Evolutionary conservation across 2,888 invertebrate genomes (phyloP), one percentile per base, ranked within the genome.

Genomic region (Drosophila formosana): DNA sequence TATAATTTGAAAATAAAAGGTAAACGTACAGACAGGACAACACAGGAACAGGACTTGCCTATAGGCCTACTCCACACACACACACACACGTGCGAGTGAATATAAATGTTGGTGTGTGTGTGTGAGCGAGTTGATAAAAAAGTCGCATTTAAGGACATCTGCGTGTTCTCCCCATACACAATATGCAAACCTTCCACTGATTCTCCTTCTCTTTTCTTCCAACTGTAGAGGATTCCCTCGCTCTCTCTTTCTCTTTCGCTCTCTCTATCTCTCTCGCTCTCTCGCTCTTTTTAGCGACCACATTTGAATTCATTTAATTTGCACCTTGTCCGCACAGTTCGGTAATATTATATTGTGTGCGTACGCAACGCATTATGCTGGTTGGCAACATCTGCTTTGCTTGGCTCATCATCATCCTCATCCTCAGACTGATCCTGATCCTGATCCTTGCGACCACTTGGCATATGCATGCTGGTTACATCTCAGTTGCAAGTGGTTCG

Each of bases 141-240:
- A 82, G 78, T 87, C 82, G 82, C 80, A 89, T 90, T 90, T 78
- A 78, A 88, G 87, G 90, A 91, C 91, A 91, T 91, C 91, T 90
- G 90, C 90, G 83, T 78, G 66, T 82, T 83, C 82, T 72, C 79
- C 78, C 72, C 76, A 71, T 58, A 57, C 70, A 61, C 32, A 56
- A 72, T 76, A 83, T 73, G 76, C 71, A 64, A 82, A 68, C 75
- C 76, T 72, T 45, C 58, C 43, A 58, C 28, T 23, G 50, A 28
- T 9, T 55, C 11, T 28, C 51, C 60, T 46, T 45, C 64, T n/a
- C 37, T 50, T 43, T 7, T 57, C 32, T 26, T 13, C 47, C 13
- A 32, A n/a, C 41, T 28, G n/a, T 5, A 26, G 39, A 6, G 30
- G 8, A 0, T 4, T 25, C 6, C 37, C 60, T 26, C 39, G 32